Conservation (phyloP, 2,888 invertebrate genomes). For the Mythimna albipuncta region DNA sequence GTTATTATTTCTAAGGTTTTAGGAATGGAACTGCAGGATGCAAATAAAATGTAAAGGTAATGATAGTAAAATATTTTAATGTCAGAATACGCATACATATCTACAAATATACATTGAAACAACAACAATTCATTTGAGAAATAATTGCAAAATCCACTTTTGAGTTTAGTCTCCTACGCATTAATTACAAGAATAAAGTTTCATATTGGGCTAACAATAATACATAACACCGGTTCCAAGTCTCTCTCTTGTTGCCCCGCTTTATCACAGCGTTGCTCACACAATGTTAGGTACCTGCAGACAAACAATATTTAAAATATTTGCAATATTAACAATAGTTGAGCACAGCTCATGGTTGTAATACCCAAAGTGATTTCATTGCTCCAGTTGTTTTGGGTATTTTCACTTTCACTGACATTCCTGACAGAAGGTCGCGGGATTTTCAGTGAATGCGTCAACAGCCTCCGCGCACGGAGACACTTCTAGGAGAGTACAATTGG, state of each 20-base stretch:
- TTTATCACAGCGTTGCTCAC: not conserved
- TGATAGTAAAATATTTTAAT: constrained; percentile 26
- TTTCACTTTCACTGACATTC: constrained; percentile 10
- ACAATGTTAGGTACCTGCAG: not conserved
- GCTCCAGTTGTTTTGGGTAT: not conserved
- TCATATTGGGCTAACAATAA: not conserved
- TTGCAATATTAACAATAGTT: not conserved
- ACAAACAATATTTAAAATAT: not conserved
- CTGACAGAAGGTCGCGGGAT: constrained; percentile 18
- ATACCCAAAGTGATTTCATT: constrained; percentile 15
- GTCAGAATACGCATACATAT: not conserved
- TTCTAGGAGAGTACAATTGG: not conserved
- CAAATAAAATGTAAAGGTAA: constrained; percentile 22
- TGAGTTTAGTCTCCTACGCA: too few species aligned
- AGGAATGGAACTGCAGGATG: not conserved
- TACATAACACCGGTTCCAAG: not conserved
- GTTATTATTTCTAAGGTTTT: not conserved
- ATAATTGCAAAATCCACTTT: not conserved
- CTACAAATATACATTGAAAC: not conserved
- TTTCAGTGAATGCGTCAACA: constrained; percentile 7
- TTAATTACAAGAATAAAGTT: not conserved
- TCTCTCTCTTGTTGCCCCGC: not conserved
- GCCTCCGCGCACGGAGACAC: too few species aligned
- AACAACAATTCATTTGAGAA: not conserved
- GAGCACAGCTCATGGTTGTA: not conserved